Conservation (phyloP, 2,888 invertebrate species). For the Ommatoiulus sabulosus region DNA sequence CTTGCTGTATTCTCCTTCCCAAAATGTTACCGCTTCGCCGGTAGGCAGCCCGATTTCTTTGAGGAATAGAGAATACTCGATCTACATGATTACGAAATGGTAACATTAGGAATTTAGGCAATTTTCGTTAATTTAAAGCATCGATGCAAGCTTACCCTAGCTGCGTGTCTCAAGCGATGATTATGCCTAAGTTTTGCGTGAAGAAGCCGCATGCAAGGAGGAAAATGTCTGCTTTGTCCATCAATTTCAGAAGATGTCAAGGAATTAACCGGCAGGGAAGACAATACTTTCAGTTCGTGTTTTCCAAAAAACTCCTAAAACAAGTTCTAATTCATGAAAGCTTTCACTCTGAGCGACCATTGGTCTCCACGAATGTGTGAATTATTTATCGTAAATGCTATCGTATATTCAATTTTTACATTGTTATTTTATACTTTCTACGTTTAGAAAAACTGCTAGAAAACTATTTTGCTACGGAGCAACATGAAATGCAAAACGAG, state of each 20-base stretch:
- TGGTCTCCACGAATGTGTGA: too few species aligned
- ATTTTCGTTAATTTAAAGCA: too few species aligned
- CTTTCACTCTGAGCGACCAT: too few species aligned
- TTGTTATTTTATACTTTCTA: not conserved
- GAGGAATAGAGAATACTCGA: slow-evolving; percentile 31
- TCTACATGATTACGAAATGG: not conserved
- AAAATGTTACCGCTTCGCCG: slow-evolving; percentile 4
- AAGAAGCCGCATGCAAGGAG: slow-evolving; percentile 51
- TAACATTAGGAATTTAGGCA: not conserved
- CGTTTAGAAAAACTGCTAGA: not conserved
- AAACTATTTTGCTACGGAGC: too few species aligned
- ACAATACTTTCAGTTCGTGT: not conserved
- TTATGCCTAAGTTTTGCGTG: not conserved
- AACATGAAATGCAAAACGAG: too few species aligned
- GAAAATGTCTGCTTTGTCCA: not conserved
- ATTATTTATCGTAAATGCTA: too few species aligned
- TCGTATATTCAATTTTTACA: too few species aligned
- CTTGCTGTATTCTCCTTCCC: slow-evolving; percentile 6
- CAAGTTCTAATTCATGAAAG: not conserved
- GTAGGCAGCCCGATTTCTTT: slow-evolving; percentile 44
- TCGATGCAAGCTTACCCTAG: not conserved
- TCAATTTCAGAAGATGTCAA: not conserved
- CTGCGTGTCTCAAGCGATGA: slow-evolving; percentile 6
- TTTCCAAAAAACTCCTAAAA: not conserved
- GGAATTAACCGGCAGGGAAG: not conserved